phyloP scores from a whole-genome alignment of 2,888 invertebrate species.

The Plusia festucae region DNA sequence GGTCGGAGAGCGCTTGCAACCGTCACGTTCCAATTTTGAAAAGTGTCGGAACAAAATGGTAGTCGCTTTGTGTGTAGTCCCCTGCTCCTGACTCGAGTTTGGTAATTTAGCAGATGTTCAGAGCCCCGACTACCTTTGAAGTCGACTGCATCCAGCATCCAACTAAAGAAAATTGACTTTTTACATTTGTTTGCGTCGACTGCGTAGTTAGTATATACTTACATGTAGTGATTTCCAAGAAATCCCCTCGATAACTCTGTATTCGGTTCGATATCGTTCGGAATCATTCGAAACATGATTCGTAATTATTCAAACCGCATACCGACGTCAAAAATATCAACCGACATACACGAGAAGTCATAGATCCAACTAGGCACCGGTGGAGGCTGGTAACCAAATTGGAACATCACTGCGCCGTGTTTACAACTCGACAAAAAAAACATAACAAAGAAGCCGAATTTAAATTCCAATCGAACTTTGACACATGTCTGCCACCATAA shows the following conservation, averaged over 20 bases:
- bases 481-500: slow-evolving; percentile 90
- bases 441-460: slow-evolving; percentile 89
- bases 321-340: slow-evolving; percentile 86
- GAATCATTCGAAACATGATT: slow-evolving; percentile 76
- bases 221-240: slow-evolving; percentile 56
- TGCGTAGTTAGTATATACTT: slow-evolving; percentile 29
- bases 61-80: slow-evolving; percentile 85
- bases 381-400: slow-evolving; percentile 84
- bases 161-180: slow-evolving; percentile 65
- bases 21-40: slow-evolving; percentile 90
- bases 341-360: slow-evolving; percentile 79
- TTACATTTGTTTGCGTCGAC: slow-evolving; percentile 55
- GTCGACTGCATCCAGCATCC: slow-evolving; percentile 63
- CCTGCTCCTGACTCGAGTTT: slow-evolving; percentile 77
- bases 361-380: slow-evolving; percentile 84
- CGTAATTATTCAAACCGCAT: slow-evolving; percentile 85
- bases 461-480: slow-evolving; percentile 89
- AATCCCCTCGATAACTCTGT: slow-evolving; percentile 56
- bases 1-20: slow-evolving; percentile 87
- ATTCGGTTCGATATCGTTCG: slow-evolving; percentile 48
- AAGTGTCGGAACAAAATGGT: slow-evolving; percentile 90
- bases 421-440: slow-evolving; percentile 88
- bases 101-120: slow-evolving; percentile 87
- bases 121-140: slow-evolving; percentile 75
- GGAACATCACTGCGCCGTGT: slow-evolving; percentile 88